phyloP scores from a whole-genome alignment of 2,888 invertebrate genomes.

The Drosophila conformis region DNA sequence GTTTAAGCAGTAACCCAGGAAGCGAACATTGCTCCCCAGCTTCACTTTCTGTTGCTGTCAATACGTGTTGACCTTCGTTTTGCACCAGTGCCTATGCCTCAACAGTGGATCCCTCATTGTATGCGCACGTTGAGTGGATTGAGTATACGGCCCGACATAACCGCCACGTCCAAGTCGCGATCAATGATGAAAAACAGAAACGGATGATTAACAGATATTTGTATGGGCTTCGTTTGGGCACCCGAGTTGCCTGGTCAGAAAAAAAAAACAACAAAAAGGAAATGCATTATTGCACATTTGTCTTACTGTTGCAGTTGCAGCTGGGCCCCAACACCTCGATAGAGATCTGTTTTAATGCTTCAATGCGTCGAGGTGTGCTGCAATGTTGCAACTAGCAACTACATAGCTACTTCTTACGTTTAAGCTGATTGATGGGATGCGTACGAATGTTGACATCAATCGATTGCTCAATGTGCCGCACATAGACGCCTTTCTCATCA shows the following conservation, averaged over 20 bases:
- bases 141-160: conserved; percentile 93
- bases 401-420: conserved; percentile 79
- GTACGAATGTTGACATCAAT: conserved; percentile 93
- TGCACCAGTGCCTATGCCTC: conserved; percentile 35
- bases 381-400: conserved; percentile 31
- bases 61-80: conserved; percentile 62
- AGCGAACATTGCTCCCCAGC: conserved; percentile 36
- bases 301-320: conserved; percentile 40
- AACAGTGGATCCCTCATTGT: conserved; percentile 85
- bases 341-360: conserved; percentile 44
- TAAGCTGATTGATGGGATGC: conserved; percentile 86
- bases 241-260: conserved; percentile 80
- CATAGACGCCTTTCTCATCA: conserved; percentile 90
- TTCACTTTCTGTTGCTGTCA: conserved; percentile 67
- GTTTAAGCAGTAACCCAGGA: conserved; percentile 48
- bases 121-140: conserved; percentile 93
- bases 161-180: conserved; percentile 90
- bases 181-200: conserved; percentile 95
- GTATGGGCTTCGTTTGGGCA: conserved; percentile 86
- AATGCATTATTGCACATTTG: conserved; percentile 62
- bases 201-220: conserved; percentile 92
- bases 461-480: conserved; percentile 93
- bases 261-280: conserved; percentile 58
- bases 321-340: conserved; percentile 57
- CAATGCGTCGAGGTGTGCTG: conserved; percentile 71